Percentiles rank a stretch among this genome's conserved stretches.
Conservation (phyloP, 2,888 invertebrate species). For the Physocephala rufipes region DNA sequence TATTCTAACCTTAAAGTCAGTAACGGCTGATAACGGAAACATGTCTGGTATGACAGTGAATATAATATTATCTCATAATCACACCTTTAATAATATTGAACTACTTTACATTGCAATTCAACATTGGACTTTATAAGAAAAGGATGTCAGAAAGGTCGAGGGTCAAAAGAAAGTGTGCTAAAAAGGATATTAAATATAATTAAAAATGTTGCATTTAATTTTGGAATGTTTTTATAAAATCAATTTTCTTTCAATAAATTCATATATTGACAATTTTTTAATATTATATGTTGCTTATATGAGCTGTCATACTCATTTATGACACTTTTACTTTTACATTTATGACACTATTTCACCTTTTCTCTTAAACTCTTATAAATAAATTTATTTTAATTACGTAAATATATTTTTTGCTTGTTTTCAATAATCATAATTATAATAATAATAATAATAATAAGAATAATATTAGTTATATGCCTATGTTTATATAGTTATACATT, state of each 20-base stretch:
- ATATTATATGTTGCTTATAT: too few species aligned
- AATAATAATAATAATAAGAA: background rate
- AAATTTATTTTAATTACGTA: background rate
- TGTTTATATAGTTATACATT: background rate
- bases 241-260: too few species aligned
- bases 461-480: background rate
- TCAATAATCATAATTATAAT: too few species aligned
- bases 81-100: slow-evolving; percentile 15
- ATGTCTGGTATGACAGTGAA: slow-evolving; percentile 32
- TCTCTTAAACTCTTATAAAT: too few species aligned
- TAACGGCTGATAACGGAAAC: slow-evolving; percentile 43
- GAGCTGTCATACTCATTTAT: too few species aligned
- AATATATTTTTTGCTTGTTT: background rate
- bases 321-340: too few species aligned
- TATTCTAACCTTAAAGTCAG: slow-evolving; percentile 48
- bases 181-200: background rate
- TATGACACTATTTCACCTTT: too few species aligned
- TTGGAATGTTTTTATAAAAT: too few species aligned
- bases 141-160: too few species aligned
- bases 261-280: too few species aligned
- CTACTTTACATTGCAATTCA: slow-evolving; percentile 8
- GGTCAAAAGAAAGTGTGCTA: slow-evolving; percentile 17
- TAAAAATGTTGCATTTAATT: too few species aligned
- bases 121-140: slow-evolving; percentile 20
- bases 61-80: slow-evolving; percentile 16